Conservation (phyloP, 2,113 vertebrate species). For the Erythrocercus mccallii region DNA sequence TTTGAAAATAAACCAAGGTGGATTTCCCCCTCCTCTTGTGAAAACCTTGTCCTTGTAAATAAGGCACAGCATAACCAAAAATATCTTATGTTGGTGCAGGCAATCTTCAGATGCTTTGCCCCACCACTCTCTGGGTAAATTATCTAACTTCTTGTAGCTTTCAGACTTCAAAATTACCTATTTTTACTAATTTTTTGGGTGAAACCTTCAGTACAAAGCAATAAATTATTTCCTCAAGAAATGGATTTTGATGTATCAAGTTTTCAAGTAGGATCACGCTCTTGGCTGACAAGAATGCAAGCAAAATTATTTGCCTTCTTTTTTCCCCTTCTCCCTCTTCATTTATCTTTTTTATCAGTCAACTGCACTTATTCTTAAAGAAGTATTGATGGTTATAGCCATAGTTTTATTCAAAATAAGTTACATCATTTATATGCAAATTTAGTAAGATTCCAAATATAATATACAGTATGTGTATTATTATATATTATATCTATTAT, state of each 20-base stretch:
- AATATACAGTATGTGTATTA: not conserved
- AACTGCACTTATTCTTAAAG: not conserved
- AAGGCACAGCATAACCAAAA: not conserved
- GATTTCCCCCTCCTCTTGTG: not conserved
- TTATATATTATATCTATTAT: not conserved
- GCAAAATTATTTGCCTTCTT: not conserved
- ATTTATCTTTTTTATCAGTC: not conserved
- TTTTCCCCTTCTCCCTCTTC: not conserved
- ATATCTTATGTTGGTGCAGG: not conserved
- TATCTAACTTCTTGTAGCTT: not conserved
- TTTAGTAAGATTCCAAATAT: not conserved
- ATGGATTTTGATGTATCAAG: not conserved
- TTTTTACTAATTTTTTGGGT: not conserved
- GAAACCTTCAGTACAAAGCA: not conserved
- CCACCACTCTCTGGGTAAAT: not conserved
- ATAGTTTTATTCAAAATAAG: not conserved
- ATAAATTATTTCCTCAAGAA: not conserved
- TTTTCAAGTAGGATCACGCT: slow-evolving; percentile 1
- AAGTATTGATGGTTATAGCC: not conserved
- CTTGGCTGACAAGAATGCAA: not conserved
- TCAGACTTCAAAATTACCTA: not conserved
- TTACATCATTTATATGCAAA: not conserved
- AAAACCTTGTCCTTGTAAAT: not conserved
- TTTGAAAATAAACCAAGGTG: not conserved
- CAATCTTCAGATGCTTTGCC: not conserved